Base-by-base conservation (phyloP, 2,113 vertebrate species). In the Hyperopisus bebe region DNA sequence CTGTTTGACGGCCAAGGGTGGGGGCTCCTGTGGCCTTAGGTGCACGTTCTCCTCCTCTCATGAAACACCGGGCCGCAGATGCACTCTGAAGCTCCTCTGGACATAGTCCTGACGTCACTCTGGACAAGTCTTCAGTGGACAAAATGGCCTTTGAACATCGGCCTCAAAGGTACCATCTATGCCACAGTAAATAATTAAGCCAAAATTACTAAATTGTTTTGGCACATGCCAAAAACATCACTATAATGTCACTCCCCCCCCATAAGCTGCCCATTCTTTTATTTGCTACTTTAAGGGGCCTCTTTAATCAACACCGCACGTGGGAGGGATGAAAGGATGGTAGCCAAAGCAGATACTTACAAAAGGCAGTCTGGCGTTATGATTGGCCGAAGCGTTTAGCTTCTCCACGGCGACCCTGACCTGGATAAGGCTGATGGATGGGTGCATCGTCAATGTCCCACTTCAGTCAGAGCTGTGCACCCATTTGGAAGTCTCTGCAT, bases 301-400 rank as follows among this genome's bases (percentile, higher is more conserved):
- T 95, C 92, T 94, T 94, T 94, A 95, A 94, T 94, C 89, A 93
- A 93, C 92, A 94, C 90, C 91, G 92, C 93, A 94, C 93, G 94
- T 90, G 91, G 88, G 94, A 89, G 91, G 90, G 92, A 93, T 92
- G 90, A 91, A 90, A 90, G 88, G 90, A 93, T 93, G 91, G 92
- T 86, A 94, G 94, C 94, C 91, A 92, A 93, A 91, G 90, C 77
- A 93, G 94, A 94, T 94, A 92, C 92, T 94, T 95, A 94, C 91
- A 92, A 95, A 94, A 95, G 94, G 93, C 91, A 91, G 90, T 92
- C 92, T 92, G 89, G 88, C 88, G 93, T 94, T 94, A 93, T 94
- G 94, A 94, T 94, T 92, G 94, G 90, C 90, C 90, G 66, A 91
- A 89, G 44, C n/a, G 0, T 31, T 91, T 92, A 91, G 74, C 35